A percentile compares a stretch with the other conserved stretches of the same genome.
These are phyloP conservation scores for Strigops habroptila DNA, from an alignment of 2,113 vertebrate genomes.

Conservation along the genomic window DNA sequence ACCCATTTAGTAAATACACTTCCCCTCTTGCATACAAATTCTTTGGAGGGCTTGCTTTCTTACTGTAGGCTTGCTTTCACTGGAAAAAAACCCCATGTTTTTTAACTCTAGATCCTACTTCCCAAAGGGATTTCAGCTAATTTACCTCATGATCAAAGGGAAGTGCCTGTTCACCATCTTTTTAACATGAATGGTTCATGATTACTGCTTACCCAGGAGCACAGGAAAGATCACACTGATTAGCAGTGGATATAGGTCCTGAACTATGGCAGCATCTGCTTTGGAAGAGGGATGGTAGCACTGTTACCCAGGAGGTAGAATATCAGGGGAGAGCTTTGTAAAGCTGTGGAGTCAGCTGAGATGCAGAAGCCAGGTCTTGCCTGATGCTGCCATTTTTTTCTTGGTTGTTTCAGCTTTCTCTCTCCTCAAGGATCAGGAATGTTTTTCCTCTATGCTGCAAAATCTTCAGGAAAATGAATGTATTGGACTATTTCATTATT, in stretches of 20 bases:
- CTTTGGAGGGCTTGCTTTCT: not conserved
- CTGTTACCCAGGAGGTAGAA: not conserved
- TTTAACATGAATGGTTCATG: not conserved
- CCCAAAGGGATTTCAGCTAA: not conserved
- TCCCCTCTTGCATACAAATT: not conserved
- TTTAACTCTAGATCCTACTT: not conserved
- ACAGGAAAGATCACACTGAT: not conserved
- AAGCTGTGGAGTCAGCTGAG: not conserved
- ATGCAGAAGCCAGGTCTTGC: not conserved
- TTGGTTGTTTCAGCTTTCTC: not conserved
- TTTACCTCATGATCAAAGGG: not conserved
- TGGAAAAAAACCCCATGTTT: not conserved
- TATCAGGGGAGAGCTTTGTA: not conserved
- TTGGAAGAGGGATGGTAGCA: not conserved
- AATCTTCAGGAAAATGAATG: not conserved
- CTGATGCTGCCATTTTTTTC: not conserved
- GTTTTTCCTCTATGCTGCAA: not conserved
- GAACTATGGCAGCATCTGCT: not conserved
- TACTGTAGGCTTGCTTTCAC: not conserved
- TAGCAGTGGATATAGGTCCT: not conserved
- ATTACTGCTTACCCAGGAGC: not conserved
- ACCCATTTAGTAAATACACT: not conserved
- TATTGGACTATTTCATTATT: not conserved
- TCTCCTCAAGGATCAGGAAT: not conserved
- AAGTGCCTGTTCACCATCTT: not conserved